Evolutionary conservation across 2,888 invertebrate species (phyloP).

Genomic region (Chloroclystis v-ata): DNA sequence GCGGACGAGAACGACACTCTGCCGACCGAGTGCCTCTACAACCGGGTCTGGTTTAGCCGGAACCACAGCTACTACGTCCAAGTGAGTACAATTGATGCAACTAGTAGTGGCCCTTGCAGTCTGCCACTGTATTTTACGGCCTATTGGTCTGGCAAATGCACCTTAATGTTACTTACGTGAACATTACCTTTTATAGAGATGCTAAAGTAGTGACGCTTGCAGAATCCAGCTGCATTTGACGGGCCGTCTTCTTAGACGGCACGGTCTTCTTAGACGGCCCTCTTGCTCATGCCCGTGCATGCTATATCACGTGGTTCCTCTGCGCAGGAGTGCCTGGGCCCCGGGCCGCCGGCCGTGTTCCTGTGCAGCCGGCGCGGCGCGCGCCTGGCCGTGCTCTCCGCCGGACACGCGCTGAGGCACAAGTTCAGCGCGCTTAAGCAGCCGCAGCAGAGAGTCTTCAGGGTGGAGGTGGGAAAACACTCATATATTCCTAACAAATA

Average conservation of each 20-base stretch:
- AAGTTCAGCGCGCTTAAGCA: constrained; percentile 82
- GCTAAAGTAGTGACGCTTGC: no score
- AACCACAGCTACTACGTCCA: constrained; percentile 80
- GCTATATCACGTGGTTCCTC: no score
- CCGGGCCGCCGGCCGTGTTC: constrained; percentile 82
- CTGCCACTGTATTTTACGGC: no score
- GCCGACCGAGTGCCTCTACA: constrained; percentile 80
- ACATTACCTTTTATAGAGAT: no score
- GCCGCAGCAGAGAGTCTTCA: constrained; percentile 85
- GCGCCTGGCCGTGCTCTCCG: constrained; percentile 82
- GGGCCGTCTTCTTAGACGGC: no score
- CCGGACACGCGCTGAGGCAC: constrained; percentile 81
- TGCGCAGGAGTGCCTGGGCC: constrained; percentile 91
- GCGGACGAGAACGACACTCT: constrained; percentile 68
- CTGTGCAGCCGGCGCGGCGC: constrained; percentile 80
- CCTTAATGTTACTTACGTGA: no score
- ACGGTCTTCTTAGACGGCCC: no score
- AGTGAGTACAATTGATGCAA: constrained; percentile 35
- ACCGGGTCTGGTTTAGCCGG: constrained; percentile 82
- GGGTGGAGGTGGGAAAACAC: constrained; percentile 76
- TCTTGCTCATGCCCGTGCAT: no score
- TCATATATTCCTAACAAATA: no score
- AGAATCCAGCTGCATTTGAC: no score
- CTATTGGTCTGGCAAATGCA: no score
- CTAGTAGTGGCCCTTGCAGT: background rate